Percentiles rank a stretch among this genome's conserved stretches.
Evolutionary conservation across 2,113 vertebrate species (phyloP).

Genomic region (Protobothrops mucrosquamatus): DNA sequence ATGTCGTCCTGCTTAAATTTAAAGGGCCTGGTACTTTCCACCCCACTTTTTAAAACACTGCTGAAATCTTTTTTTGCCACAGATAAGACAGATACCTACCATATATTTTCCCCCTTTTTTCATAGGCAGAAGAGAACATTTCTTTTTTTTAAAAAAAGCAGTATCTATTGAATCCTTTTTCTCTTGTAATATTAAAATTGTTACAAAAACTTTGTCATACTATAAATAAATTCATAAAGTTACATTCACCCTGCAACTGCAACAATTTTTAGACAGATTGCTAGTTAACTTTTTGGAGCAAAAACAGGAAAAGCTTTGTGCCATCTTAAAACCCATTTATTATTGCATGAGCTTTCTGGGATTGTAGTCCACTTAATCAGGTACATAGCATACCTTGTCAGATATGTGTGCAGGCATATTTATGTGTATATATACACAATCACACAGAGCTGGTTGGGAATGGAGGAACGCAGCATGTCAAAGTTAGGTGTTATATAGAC

Average conservation of each 20-base stretch:
- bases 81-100: neutral
- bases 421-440: neutral
- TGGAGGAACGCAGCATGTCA: neutral
- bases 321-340: neutral
- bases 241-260: neutral
- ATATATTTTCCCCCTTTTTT: neutral
- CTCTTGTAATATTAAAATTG: neutral
- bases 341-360: neutral
- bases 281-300: neutral
- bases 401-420: neutral
- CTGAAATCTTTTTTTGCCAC: neutral
- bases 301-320: neutral
- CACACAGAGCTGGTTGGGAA: neutral
- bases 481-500: neutral
- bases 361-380: neutral
- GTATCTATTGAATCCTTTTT: neutral
- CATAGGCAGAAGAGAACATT: neutral
- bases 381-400: neutral
- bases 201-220: neutral
- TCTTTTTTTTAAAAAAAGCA: neutral
- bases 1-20: neutral
- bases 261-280: neutral
- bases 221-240: neutral
- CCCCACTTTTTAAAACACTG: neutral
- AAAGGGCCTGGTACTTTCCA: neutral